Evolutionary conservation across 92 coral and sea anemone genomes (phyloP).

Genomic region (Zoanthus solanderi): DNA sequence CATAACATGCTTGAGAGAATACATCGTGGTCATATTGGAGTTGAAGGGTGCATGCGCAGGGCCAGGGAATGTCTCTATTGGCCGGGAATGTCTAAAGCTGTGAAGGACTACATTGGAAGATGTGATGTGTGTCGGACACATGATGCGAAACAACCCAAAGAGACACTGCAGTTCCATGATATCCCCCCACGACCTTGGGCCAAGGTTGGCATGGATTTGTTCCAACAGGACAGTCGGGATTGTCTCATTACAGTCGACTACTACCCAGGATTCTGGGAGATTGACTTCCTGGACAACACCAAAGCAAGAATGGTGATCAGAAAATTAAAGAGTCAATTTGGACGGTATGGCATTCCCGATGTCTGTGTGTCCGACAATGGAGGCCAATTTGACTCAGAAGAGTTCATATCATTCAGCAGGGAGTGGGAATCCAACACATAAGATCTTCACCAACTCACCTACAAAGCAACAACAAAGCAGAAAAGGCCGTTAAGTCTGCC

Average conservation of each 20-base stretch:
- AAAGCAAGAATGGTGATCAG: slow-evolving; percentile 17
- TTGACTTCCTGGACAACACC: slow-evolving; percentile 4
- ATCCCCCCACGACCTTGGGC: background rate
- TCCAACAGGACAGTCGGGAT: background rate
- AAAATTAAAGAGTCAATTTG: slow-evolving; percentile 2
- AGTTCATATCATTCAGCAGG: background rate
- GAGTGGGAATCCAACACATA: background rate
- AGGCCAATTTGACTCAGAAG: background rate
- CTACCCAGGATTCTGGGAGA: background rate
- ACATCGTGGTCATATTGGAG: slow-evolving; percentile 41
- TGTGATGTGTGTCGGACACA: background rate
- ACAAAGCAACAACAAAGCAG: background rate
- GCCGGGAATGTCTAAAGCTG: slow-evolving; percentile 46
- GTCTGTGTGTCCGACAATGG: slow-evolving; percentile 24
- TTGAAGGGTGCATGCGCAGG: slow-evolving; percentile 10
- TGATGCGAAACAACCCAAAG: background rate
- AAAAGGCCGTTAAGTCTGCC: slow-evolving; percentile 7
- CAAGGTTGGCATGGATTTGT: background rate
- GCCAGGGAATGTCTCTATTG: slow-evolving; percentile 45
- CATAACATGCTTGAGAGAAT: slow-evolving; percentile 22
- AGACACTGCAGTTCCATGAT: background rate
- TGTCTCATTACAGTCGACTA: background rate
- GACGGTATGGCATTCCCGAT: slow-evolving; percentile 23
- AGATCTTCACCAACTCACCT: slow-evolving; percentile 1
- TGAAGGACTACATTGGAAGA: slow-evolving; percentile 13